Conservation (phyloP, 2,888 invertebrate genomes). For the Drosophila kanekoi region DNA sequence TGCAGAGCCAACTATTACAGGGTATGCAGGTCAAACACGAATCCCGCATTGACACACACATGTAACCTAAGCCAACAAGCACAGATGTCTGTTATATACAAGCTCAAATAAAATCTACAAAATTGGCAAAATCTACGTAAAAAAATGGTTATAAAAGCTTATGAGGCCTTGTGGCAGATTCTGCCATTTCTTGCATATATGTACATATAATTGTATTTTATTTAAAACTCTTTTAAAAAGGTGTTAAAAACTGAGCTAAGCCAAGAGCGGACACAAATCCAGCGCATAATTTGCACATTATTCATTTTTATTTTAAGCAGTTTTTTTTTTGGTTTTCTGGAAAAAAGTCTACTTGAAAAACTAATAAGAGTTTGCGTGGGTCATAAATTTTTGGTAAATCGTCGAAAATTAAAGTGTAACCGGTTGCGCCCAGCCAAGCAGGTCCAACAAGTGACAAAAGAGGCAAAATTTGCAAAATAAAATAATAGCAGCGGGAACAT, state of each 20-base stretch:
- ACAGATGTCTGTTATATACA: neutral
- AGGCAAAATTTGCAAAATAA: conserved; percentile 60
- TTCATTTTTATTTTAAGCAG: conserved; percentile 34
- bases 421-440: conserved; percentile 39
- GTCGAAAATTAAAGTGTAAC: conserved; percentile 56
- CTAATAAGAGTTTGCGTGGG: conserved; percentile 46
- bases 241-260: conserved; percentile 30
- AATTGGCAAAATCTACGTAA: conserved; percentile 61
- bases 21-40: conserved; percentile 4
- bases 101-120: conserved; percentile 25
- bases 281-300: conserved; percentile 44
- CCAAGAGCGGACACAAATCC: conserved; percentile 29
- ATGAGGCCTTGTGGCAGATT: conserved; percentile 47
- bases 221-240: conserved; percentile 38
- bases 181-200: conserved; percentile 16
- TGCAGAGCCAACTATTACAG: neutral
- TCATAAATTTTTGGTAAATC: conserved; percentile 47
- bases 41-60: conserved; percentile 25
- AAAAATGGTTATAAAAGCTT: conserved; percentile 61
- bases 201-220: neutral
- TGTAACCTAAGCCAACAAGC: conserved; percentile 23
- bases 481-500: conserved; percentile 47
- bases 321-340: neutral
- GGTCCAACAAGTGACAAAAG: conserved; percentile 69
- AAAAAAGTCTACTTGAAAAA: conserved; percentile 31